phyloP scores from a whole-genome alignment of 2,113 vertebrate species.

The Gopherus evgoodei region DNA sequence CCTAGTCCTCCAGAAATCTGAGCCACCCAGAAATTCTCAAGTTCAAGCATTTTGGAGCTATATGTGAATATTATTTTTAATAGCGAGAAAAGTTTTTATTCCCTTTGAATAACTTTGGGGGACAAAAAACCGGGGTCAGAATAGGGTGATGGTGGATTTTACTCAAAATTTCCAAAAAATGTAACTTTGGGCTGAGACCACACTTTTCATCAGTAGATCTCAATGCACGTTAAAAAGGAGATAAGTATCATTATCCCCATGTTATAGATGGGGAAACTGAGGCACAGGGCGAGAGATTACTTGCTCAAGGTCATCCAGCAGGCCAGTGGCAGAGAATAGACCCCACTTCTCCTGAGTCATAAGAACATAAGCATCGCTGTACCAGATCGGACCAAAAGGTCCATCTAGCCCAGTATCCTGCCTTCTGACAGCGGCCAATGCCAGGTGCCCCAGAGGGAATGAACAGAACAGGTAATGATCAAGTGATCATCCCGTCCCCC shows the following conservation, averaged over 20 bases:
- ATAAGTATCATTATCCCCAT: background rate
- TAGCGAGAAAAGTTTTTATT: background rate
- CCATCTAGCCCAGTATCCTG: too few relatives aligned
- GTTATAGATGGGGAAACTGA: background rate
- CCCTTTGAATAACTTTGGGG: background rate
- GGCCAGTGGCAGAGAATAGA: background rate
- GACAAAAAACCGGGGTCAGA: background rate
- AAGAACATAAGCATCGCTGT: too few relatives aligned
- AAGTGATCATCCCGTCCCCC: too few relatives aligned
- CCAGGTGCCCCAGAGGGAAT: too few relatives aligned
- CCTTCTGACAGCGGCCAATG: too few relatives aligned
- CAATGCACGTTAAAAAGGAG: background rate
- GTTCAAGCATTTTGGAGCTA: background rate
- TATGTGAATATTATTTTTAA: fast-evolving
- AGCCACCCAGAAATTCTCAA: background rate
- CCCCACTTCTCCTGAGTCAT: background rate
- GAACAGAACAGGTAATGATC: too few relatives aligned
- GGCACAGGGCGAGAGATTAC: background rate
- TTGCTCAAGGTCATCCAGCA: background rate
- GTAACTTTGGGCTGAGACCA: fast-evolving
- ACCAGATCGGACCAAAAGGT: too few relatives aligned
- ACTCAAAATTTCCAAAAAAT: background rate
- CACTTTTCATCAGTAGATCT: background rate
- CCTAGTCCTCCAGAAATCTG: background rate
- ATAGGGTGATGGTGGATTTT: background rate